phyloP scores from a whole-genome alignment of 2,888 invertebrate species.

The Barypeithes pellucidus region DNA sequence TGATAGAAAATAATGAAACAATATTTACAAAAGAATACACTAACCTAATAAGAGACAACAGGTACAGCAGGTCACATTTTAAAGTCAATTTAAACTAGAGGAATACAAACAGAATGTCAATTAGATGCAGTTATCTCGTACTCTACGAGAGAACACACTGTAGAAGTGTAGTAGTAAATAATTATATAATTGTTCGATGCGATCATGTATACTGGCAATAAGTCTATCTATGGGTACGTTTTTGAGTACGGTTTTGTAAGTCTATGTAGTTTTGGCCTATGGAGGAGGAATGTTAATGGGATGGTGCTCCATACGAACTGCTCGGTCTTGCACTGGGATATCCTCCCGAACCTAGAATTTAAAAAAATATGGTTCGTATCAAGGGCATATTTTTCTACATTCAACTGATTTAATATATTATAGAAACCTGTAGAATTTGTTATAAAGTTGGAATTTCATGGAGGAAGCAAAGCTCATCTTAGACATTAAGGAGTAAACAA shows the following conservation, averaged over 20 bases:
- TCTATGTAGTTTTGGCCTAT: constrained; percentile 35
- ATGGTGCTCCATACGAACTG: constrained; percentile 60
- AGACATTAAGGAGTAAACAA: no score
- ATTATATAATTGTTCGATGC: neutral
- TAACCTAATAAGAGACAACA: constrained; percentile 3
- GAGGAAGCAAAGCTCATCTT: no score
- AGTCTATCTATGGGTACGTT: neutral
- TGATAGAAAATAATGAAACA: neutral
- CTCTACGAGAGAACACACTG: neutral
- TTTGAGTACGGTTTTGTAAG: constrained; percentile 47
- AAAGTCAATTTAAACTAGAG: neutral
- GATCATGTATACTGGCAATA: neutral
- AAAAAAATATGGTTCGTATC: neutral
- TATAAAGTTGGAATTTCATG: no score
- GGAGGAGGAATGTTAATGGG: constrained; percentile 16
- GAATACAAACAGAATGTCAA: neutral
- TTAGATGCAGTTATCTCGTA: neutral
- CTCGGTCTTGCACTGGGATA: constrained; percentile 47
- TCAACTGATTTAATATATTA: no score
- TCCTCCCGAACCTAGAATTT: constrained; percentile 49
- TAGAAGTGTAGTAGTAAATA: neutral
- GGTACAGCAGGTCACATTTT: constrained; percentile 11
- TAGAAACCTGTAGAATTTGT: no score
- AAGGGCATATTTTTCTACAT: no score
- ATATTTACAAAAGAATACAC: constrained; percentile 21